These are phyloP conservation scores for Hipposideros armiger DNA, from an alignment of 2,113 vertebrate species.

Conservation along the genomic window DNA sequence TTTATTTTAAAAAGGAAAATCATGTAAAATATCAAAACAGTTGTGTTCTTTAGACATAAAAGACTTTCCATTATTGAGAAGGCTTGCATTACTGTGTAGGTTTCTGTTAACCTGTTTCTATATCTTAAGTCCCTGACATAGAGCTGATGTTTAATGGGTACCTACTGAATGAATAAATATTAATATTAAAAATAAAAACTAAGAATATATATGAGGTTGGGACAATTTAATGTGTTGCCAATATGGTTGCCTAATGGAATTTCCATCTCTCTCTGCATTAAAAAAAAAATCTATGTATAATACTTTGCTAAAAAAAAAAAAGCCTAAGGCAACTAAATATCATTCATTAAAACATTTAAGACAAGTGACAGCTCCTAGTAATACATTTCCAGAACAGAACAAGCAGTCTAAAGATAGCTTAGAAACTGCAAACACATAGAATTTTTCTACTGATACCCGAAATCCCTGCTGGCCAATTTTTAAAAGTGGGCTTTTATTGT, in stretches of 20 bases:
- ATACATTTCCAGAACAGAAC: slow-evolving; percentile 70
- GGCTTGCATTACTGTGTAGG: not conserved
- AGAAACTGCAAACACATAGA: slow-evolving; percentile 64
- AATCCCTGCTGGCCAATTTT: slow-evolving; percentile 71
- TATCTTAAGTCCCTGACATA: slow-evolving; percentile 4
- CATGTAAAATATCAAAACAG: not conserved
- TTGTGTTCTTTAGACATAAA: not conserved
- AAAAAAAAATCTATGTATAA: slow-evolving; percentile 30
- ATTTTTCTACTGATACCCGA: slow-evolving; percentile 65
- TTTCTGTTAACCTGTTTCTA: slow-evolving; percentile 31
- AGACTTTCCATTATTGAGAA: not conserved
- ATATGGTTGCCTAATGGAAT: not conserved
- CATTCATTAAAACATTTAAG: slow-evolving; percentile 81
- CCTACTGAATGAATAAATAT: slow-evolving; percentile 56
- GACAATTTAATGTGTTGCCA: slow-evolving; percentile 50
- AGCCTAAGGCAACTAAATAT: slow-evolving; percentile 78
- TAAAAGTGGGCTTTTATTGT: slow-evolving; percentile 64
- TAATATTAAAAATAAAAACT: slow-evolving; percentile 67
- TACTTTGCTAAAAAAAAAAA: slow-evolving; percentile 61
- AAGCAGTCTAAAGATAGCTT: slow-evolving; percentile 71
- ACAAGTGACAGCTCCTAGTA: slow-evolving; percentile 76
- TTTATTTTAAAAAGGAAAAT: slow-evolving; percentile 4
- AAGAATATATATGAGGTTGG: slow-evolving; percentile 34
- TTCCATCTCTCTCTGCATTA: slow-evolving; percentile 39
- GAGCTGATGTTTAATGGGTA: not conserved